Percentiles rank a stretch among this genome's conserved stretches.
phyloP scores from a whole-genome alignment of 2,797 vertebrate genomes.

The Callimico goeldii region DNA sequence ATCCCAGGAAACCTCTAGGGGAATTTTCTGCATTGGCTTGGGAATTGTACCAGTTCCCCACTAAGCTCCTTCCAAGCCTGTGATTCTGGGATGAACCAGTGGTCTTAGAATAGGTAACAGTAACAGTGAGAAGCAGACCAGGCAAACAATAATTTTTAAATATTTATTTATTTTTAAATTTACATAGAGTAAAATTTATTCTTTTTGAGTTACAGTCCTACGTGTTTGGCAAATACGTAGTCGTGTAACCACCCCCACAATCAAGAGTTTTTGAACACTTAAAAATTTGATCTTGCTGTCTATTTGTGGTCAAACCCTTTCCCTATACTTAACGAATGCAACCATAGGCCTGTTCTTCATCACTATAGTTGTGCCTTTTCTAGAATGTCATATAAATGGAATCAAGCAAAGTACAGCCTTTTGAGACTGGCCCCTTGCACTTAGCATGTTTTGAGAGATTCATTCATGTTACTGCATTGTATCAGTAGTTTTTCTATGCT shows the following conservation, averaged over 20 bases:
- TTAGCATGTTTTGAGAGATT: not conserved
- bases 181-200: not conserved
- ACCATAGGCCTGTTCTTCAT: not conserved
- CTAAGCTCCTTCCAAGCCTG: not conserved
- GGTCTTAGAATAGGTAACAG: not conserved
- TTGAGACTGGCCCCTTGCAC: not conserved
- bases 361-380: not conserved
- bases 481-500: not conserved
- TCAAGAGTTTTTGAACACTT: not conserved
- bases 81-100: not conserved
- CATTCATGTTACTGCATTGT: not conserved
- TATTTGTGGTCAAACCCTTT: not conserved
- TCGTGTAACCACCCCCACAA: not conserved
- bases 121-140: not conserved
- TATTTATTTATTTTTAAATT: conserved; percentile 24
- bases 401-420: not conserved
- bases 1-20: not conserved
- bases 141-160: not conserved
- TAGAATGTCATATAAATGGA: not conserved
- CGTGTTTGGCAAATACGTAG: not conserved
- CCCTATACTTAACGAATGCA: not conserved
- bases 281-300: not conserved
- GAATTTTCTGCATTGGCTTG: not conserved
- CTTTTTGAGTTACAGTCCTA: not conserved
- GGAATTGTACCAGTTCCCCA: not conserved